phyloP scores from a whole-genome alignment of 1,140 invertebrate genomes.

The Heliconius himera region DNA sequence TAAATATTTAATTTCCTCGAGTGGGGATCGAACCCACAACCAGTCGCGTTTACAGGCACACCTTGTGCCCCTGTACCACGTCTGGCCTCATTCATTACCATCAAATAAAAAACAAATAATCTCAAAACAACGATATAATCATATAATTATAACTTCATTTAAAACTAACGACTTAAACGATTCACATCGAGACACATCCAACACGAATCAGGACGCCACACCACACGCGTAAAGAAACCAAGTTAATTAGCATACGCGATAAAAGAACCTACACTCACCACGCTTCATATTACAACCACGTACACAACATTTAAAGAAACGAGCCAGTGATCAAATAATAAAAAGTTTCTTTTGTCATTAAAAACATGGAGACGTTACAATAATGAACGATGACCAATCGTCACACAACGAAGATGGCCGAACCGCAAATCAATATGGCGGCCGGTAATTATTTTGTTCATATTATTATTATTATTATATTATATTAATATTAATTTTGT shows the following conservation, averaged over 20 bases:
- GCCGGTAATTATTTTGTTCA: slow-evolving; percentile 28
- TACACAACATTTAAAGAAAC: slow-evolving; percentile 77
- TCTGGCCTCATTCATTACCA: neutral
- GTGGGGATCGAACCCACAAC: no score
- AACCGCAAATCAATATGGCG: slow-evolving; percentile 54
- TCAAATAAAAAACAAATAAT: neutral
- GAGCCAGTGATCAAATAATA: slow-evolving; percentile 77
- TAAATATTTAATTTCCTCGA: no score
- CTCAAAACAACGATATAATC: neutral
- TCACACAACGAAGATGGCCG: slow-evolving; percentile 54
- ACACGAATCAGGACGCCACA: slow-evolving; percentile 14
- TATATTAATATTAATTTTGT: slow-evolving; percentile 29
- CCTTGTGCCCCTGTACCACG: no score
- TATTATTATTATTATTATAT: slow-evolving; percentile 18
- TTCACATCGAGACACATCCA: neutral
- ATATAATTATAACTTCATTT: neutral
- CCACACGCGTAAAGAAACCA: slow-evolving; percentile 45
- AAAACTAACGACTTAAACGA: neutral
- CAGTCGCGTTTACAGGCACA: no score
- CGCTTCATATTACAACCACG: slow-evolving; percentile 80
- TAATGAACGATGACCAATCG: slow-evolving; percentile 50
- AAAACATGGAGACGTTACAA: slow-evolving; percentile 65
- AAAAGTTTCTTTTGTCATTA: slow-evolving; percentile 77
- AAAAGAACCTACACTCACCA: slow-evolving; percentile 66
- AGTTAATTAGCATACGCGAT: slow-evolving; percentile 74